phyloP scores from a whole-genome alignment of 2,797 vertebrate genomes.

The Onychomys arenicola region DNA sequence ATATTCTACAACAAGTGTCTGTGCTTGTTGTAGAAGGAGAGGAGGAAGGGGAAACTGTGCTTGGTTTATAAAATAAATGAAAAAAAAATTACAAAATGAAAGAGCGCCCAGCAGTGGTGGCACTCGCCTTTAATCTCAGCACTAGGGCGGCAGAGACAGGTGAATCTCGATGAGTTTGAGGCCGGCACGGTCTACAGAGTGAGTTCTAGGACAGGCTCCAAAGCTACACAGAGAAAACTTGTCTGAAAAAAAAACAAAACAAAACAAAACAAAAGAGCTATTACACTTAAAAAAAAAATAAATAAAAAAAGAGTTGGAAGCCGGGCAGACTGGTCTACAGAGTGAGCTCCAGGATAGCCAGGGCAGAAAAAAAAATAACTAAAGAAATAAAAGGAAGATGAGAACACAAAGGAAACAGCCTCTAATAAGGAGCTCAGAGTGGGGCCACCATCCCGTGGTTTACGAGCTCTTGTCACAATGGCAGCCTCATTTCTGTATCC shows the following conservation, averaged over 20 bases:
- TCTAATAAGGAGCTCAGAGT: too few relatives aligned
- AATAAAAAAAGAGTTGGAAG: not conserved
- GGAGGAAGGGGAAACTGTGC: not conserved
- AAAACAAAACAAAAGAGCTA: not conserved
- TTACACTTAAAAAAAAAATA: not conserved
- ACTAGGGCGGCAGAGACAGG: too few relatives aligned
- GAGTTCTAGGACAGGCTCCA: too few relatives aligned
- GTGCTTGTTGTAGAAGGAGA: not conserved
- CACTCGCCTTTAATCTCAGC: too few relatives aligned
- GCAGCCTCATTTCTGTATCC: not conserved
- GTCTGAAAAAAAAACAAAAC: too few relatives aligned
- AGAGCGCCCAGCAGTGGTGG: too few relatives aligned
- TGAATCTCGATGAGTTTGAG: too few relatives aligned
- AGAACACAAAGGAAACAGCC: not conserved
- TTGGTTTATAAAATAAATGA: not conserved
- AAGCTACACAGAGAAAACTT: too few relatives aligned
- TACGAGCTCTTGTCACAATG: not conserved
- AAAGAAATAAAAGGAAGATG: not conserved
- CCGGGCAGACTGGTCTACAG: not conserved
- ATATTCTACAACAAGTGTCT: too few relatives aligned
- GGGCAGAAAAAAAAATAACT: not conserved
- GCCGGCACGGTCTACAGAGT: too few relatives aligned
- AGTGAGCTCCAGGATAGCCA: not conserved
- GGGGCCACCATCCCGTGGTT: not conserved
- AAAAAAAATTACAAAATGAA: too few relatives aligned